phyloP scores from a whole-genome alignment of 2,888 invertebrate species.

The Microplitis manilae region DNA sequence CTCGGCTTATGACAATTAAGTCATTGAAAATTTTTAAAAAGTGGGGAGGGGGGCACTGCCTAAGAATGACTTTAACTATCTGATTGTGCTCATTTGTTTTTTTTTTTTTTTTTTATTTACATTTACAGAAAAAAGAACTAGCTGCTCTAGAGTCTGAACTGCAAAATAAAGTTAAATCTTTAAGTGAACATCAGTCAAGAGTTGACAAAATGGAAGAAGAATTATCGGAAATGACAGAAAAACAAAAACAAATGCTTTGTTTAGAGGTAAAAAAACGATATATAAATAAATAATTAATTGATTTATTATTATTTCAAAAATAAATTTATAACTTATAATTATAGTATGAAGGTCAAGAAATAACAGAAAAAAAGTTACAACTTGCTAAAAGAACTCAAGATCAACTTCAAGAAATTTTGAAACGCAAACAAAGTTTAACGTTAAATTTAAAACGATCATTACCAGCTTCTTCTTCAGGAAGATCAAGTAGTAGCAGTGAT shows the following conservation, averaged over 20 bases:
- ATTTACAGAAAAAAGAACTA: conserved; percentile 80
- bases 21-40: too few species aligned
- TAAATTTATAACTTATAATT: conserved; percentile 31
- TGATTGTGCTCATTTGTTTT: background rate
- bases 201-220: conserved; percentile 82
- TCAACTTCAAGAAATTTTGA: conserved; percentile 73
- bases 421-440: conserved; percentile 78
- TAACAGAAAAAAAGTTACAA: conserved; percentile 69
- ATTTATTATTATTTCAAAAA: conserved; percentile 6
- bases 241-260: conserved; percentile 72
- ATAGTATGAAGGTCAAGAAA: conserved; percentile 61
- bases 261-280: conserved; percentile 56
- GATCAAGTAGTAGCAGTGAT: conserved; percentile 58
- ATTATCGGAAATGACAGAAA: conserved; percentile 78
- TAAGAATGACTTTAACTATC: background rate
- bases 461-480: conserved; percentile 71
- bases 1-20: too few species aligned
- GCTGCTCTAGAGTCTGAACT: conserved; percentile 81
- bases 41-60: too few species aligned
- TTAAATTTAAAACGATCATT: conserved; percentile 78
- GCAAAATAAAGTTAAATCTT: conserved; percentile 76
- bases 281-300: conserved; percentile 12
- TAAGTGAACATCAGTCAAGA: conserved; percentile 78
- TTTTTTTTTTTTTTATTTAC: conserved; percentile 17
- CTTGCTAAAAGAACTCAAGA: conserved; percentile 73